Conservation (phyloP, 2,797 vertebrate species). For the Eptatretus atami region DNA sequence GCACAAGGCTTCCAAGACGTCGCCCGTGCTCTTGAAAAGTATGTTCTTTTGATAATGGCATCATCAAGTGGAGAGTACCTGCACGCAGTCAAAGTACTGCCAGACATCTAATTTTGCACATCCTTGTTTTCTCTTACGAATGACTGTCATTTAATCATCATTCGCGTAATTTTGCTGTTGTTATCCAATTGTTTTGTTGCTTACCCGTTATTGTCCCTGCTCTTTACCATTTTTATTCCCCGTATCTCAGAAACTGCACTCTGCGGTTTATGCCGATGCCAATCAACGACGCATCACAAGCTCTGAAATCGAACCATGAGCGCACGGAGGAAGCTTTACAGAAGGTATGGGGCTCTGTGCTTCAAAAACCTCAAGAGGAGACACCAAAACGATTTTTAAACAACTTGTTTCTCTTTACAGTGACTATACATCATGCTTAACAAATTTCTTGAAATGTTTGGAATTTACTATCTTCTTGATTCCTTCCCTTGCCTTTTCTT, state of each 20-base stretch:
- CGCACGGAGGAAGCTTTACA: slow-evolving; percentile 78
- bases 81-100: too few species aligned
- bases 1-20: slow-evolving; percentile 79
- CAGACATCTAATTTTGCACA: too few species aligned
- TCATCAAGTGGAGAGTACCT: background rate
- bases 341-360: slow-evolving; percentile 20
- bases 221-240: background rate
- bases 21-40: slow-evolving; percentile 76
- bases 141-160: too few species aligned
- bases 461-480: too few species aligned
- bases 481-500: too few species aligned
- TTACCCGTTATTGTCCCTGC: background rate
- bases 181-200: background rate
- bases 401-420: too few species aligned
- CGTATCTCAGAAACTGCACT: slow-evolving; percentile 41
- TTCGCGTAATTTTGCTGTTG: background rate
- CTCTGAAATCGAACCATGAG: slow-evolving; percentile 67
- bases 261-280: slow-evolving; percentile 89
- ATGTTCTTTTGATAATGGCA: slow-evolving; percentile 13
- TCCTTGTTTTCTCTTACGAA: too few species aligned
- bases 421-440: too few species aligned
- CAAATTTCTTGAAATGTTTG: too few species aligned
- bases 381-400: too few species aligned
- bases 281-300: slow-evolving; percentile 77
- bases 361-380: too few species aligned